A percentile compares a stretch with the other conserved stretches of the same genome.
These are phyloP conservation scores for Guaruba guarouba DNA, from an alignment of 2,113 vertebrate genomes.

Conservation along the genomic window DNA sequence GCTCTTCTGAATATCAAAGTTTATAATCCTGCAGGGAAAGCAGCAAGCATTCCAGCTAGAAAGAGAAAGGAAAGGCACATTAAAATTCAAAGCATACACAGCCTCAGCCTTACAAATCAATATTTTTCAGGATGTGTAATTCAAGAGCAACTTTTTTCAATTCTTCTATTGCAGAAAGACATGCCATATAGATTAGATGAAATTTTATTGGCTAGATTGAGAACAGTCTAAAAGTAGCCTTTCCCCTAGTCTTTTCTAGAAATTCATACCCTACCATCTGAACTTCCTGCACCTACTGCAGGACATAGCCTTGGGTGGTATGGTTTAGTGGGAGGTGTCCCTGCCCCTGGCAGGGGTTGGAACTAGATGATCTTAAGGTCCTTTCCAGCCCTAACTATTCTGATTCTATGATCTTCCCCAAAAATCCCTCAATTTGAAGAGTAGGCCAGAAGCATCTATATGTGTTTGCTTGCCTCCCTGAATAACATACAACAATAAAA, in stretches of 20 bases:
- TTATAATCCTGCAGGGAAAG: slow-evolving; percentile 48
- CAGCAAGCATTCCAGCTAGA: slow-evolving; percentile 69
- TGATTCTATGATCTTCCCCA: background rate
- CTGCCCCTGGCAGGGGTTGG: no score
- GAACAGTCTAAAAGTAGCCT: background rate
- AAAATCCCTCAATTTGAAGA: background rate
- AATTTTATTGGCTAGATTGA: background rate
- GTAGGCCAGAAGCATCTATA: background rate
- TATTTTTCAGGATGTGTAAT: background rate
- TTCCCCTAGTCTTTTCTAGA: background rate
- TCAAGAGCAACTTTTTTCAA: background rate
- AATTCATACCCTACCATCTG: background rate
- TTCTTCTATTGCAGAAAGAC: background rate
- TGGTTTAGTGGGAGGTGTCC: no score
- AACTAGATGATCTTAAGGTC: no score
- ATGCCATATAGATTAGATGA: background rate
- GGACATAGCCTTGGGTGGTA: no score
- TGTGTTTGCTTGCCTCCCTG: background rate
- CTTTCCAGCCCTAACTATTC: no score
- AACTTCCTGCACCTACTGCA: background rate
- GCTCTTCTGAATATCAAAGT: slow-evolving; percentile 52
- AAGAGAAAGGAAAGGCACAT: slow-evolving; percentile 18
- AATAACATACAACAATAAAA: background rate
- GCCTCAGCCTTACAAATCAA: background rate
- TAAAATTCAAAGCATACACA: slow-evolving; percentile 35